Percentiles rank a stretch among this genome's conserved stretches.
Evolutionary conservation across 2,113 vertebrate genomes (phyloP).

Genomic region (Charadrius vociferus): DNA sequence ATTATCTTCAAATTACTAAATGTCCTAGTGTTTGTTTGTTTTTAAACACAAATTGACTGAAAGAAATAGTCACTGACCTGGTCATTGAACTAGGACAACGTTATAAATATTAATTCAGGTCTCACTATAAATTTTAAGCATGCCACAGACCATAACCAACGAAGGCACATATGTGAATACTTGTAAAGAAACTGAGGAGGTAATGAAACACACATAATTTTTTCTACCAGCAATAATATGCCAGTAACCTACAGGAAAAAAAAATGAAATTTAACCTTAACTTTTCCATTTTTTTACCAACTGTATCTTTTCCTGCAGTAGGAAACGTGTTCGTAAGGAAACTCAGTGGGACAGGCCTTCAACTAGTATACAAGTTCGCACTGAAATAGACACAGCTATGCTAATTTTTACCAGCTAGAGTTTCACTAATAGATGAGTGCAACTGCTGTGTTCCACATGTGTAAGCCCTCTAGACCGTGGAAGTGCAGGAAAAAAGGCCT

Average conservation of each 20-base stretch:
- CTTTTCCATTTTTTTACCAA: neutral
- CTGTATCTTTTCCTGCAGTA: neutral
- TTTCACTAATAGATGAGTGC: neutral
- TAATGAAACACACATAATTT: fast-evolving
- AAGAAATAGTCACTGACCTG: neutral
- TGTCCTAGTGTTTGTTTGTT: neutral
- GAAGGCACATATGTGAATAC: neutral
- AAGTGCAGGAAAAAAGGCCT: neutral
- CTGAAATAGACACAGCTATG: neutral
- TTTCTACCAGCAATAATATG: neutral
- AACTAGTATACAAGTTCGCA: neutral
- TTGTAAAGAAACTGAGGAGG: neutral
- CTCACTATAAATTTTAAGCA: neutral
- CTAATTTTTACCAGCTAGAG: neutral
- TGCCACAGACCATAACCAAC: neutral
- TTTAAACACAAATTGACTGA: neutral
- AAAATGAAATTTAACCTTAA: neutral
- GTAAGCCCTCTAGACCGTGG: neutral
- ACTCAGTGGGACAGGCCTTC: neutral
- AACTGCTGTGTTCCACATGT: fast-evolving
- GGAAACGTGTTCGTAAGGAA: neutral
- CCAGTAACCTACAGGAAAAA: neutral
- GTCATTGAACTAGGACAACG: neutral
- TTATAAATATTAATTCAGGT: neutral
- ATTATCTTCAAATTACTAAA: neutral